These are phyloP conservation scores for Leptosomus discolor DNA, from an alignment of 2,113 vertebrate genomes.

Conservation along the genomic window DNA sequence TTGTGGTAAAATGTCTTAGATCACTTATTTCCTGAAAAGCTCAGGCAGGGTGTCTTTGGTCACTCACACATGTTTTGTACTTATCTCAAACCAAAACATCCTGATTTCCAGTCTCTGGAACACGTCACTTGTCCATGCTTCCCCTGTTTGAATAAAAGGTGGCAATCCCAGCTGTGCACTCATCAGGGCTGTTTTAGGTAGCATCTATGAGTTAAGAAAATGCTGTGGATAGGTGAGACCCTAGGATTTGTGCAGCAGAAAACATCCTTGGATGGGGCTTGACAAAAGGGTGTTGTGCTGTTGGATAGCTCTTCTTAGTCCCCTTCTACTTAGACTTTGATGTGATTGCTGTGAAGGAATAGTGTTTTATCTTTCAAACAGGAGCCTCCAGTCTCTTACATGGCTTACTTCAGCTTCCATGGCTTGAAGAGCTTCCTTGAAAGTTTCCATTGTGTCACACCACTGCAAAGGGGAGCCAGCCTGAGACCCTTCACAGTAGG, in stretches of 20 bases:
- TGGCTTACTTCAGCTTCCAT: not conserved
- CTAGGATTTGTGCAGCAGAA: not conserved
- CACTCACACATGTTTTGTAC: conserved; percentile 50
- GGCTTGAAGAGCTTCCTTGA: not conserved
- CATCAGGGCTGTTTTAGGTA: not conserved
- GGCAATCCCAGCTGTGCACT: not conserved
- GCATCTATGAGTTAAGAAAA: not conserved
- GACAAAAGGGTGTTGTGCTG: not conserved
- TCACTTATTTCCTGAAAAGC: conserved; percentile 53
- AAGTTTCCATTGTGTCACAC: not conserved
- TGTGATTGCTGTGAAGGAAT: not conserved
- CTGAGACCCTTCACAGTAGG: not conserved
- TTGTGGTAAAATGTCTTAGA: conserved; percentile 32
- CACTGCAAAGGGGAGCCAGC: not conserved
- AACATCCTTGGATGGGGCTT: not conserved
- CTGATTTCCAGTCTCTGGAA: conserved; percentile 59
- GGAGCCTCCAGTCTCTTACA: not conserved
- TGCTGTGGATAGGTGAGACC: not conserved
- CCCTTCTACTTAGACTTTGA: not conserved
- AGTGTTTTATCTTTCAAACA: not conserved
- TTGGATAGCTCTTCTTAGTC: not conserved
- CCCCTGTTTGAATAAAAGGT: conserved; percentile 39
- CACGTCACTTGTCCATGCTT: conserved; percentile 41
- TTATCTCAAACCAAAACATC: conserved; percentile 69
- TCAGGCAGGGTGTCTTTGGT: conserved; percentile 40